These are phyloP conservation scores for Cistogaster globosa DNA, from an alignment of 2,888 invertebrate genomes.

Conservation along the genomic window DNA sequence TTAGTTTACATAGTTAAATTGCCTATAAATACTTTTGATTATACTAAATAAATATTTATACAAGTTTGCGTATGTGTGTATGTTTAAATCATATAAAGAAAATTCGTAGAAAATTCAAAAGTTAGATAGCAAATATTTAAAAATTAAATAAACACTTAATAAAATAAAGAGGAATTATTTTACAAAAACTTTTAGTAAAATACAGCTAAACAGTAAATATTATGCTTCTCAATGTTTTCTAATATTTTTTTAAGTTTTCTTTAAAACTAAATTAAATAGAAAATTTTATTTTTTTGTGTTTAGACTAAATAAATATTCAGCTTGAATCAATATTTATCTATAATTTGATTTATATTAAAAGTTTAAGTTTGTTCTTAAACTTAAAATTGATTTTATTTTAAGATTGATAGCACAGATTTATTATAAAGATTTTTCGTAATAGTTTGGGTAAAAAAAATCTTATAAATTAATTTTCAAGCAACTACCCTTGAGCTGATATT, in stretches of 20 bases:
- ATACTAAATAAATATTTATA: conserved; percentile 30
- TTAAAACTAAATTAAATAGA: no score
- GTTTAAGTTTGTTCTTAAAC: neutral
- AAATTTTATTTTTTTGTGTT: neutral
- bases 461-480: no score
- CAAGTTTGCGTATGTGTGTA: conserved; percentile 14
- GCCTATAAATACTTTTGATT: conserved; percentile 67
- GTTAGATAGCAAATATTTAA: conserved; percentile 11
- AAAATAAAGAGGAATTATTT: conserved; percentile 4
- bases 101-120: neutral
- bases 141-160: conserved; percentile 38
- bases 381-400: neutral
- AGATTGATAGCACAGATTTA: no score
- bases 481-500: no score
- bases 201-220: neutral
- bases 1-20: conserved; percentile 63
- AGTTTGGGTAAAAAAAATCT: no score
- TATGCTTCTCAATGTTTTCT: neutral
- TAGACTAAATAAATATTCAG: conserved; percentile 5
- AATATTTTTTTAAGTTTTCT: neutral
- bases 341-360: neutral
- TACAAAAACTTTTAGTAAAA: neutral
- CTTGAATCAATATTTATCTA: conserved; percentile 14
- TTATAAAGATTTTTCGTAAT: no score
- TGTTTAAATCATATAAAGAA: neutral